phyloP scores from a whole-genome alignment of 1,140 invertebrate species.

The Drosophila hydei region DNA sequence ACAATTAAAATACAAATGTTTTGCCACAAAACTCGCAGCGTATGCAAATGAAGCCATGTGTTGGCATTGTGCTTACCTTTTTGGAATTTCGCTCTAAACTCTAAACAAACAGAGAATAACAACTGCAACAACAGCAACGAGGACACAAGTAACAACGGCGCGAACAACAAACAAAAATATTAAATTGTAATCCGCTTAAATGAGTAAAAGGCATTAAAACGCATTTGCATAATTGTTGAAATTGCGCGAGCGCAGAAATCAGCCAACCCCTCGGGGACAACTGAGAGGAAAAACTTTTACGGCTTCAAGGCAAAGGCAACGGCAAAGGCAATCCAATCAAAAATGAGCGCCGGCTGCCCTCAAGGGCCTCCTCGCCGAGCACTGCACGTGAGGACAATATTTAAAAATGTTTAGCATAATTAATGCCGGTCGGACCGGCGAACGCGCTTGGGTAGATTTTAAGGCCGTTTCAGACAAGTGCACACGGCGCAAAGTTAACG shows the following conservation, averaged over 20 bases:
- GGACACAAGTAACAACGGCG: constrained; percentile 42
- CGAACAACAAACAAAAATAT: constrained; percentile 78
- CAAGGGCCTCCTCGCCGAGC: constrained; percentile 46
- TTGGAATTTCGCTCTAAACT: constrained; percentile 37
- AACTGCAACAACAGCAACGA: constrained; percentile 26
- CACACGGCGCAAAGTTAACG: constrained; percentile 54
- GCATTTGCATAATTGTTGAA: constrained; percentile 82
- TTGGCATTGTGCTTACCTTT: constrained; percentile 44
- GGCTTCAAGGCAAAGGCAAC: background rate
- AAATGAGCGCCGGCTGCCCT: constrained; percentile 57
- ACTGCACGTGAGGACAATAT: constrained; percentile 83
- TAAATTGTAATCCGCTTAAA: constrained; percentile 84
- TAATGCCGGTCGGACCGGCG: constrained; percentile 59
- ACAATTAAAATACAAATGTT: constrained; percentile 73
- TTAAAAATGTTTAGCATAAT: constrained; percentile 84
- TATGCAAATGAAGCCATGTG: constrained; percentile 73
- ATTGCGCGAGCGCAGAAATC: constrained; percentile 47
- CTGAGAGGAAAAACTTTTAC: constrained; percentile 41
- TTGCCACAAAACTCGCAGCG: constrained; percentile 65
- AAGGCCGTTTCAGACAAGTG: constrained; percentile 51
- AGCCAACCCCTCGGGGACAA: constrained; percentile 27
- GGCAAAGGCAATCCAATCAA: constrained; percentile 69
- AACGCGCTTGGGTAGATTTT: background rate
- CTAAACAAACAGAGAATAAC: constrained; percentile 39
- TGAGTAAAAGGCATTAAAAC: constrained; percentile 82